phyloP scores from a whole-genome alignment of 2,113 vertebrate genomes.

The Vulpes vulpes region DNA sequence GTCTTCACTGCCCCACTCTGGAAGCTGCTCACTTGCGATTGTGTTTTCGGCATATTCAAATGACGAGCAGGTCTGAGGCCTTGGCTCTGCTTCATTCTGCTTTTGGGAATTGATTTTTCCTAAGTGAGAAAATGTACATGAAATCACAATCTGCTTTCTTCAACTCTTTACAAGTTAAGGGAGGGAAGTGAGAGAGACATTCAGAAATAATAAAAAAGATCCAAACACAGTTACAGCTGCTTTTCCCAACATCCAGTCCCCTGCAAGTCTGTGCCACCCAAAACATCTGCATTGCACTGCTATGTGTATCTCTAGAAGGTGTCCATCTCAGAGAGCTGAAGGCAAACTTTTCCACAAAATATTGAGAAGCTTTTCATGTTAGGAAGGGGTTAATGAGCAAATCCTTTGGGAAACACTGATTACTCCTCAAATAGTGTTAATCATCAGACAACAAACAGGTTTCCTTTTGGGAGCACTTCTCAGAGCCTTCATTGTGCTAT shows the following conservation, averaged over 20 bases:
- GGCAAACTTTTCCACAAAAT: neutral
- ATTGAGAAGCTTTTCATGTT: neutral
- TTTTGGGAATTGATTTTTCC: slow-evolving; percentile 85
- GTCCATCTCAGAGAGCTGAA: neutral
- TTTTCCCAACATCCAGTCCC: neutral
- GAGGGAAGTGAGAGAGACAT: neutral
- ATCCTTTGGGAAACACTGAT: neutral
- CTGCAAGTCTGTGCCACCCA: neutral
- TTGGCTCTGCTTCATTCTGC: slow-evolving; percentile 78
- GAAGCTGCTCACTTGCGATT: slow-evolving; percentile 73
- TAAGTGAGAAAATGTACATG: slow-evolving; percentile 80
- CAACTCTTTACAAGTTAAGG: slow-evolving; percentile 39
- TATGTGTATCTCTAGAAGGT: neutral
- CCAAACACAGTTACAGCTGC: neutral
- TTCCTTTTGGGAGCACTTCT: neutral
- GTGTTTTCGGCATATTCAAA: slow-evolving; percentile 79
- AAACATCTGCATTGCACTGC: neutral
- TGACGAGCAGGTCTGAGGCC: slow-evolving; percentile 79
- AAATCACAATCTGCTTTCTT: slow-evolving; percentile 68
- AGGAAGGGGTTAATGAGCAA: neutral
- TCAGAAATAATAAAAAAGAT: neutral
- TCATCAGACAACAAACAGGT: neutral
- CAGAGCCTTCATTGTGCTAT: neutral
- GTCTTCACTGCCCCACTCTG: slow-evolving; percentile 79
- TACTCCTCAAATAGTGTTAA: neutral